Base-by-base conservation (phyloP, 2,113 vertebrate species). In the Pituophis catenifer region DNA sequence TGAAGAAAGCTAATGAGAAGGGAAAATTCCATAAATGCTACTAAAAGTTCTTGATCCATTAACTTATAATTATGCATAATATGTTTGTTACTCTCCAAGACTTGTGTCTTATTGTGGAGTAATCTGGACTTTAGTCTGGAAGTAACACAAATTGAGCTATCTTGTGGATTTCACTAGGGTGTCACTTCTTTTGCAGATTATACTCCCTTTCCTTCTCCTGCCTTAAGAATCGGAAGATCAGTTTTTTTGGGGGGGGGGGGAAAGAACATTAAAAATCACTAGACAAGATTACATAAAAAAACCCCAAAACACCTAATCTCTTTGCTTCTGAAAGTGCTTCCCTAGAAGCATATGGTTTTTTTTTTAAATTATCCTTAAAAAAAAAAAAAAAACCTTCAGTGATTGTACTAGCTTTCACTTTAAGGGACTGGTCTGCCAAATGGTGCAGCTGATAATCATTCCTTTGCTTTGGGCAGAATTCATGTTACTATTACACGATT, bases 31-130 rank as follows among this genome's bases (percentile, higher is more conserved):
- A 90, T 33, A 21, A 54, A 9, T 95, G 29, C 23, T 58, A 54
- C 81, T 94, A 92, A 26, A 95, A 10, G 8, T 10, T 3, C 90
- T 93, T 62, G 33, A 33, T 24, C 52, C 91, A 12, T 8, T 17
- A 12, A 17, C n/a, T 12, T 52, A 55, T 54, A 57, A 93, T 91
- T 91, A 24, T 26, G 0, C 0, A 0, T 0, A 0, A 0, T 0
- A 44, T n/a, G 81, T 91, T 23, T 24, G 0, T 5, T 81, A 96
- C 26, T 85, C 33, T 70, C 75, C 91, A 81, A 8, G 26, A 17
- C 15, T 81, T 38, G 15, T 38, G 70, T 38, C 70, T 81, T 38
- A 81, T 4, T 94, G 17, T 24, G 0, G 0, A 38, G 3, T 24
- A 50, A 21, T 90, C 29, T 89, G 44, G 24, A 75, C 38, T 17